Base-by-base conservation (phyloP, 2,113 vertebrate genomes). In the Cercocebus atys region DNA sequence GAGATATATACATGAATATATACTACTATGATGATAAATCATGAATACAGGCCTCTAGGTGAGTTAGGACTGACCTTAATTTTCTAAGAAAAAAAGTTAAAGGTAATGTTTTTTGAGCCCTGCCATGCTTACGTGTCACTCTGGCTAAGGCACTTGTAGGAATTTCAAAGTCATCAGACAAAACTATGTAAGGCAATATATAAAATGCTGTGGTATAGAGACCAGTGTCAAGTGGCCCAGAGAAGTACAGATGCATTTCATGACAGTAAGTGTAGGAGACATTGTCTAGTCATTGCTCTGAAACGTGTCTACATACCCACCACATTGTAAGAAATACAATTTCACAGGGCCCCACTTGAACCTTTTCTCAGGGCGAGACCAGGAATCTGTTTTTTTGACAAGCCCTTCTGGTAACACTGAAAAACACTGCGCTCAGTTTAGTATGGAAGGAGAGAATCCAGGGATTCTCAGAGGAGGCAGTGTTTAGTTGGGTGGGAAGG, bases 341-440 rank as follows among this genome's bases (percentile, higher is more conserved):
- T 73, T 61, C 32, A 3, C 2, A 3, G 20, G 25, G 3, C 23
- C 23, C 20, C 27, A 20, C 38, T 3, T 12, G 30, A 76, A 85
- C 17, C 4, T 82, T 0, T 75, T 73, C 22, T 86, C 45, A 43
- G 20, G 2, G 0, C 2, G 14, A 59, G n/a, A 22, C 30, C 4
- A 25, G 38, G 20, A 66, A n/a, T 75, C 75, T 73, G 30, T 61
- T 16, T 61, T 61, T 87, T 92, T 32, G 59, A 40, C 40, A 73
- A 82, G 13, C 12, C 7, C 5, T 76, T 17, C 22, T 11, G 2
- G 17, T 80, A 27, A 79, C 66, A 35, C 0, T 2, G 6, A 68
- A 61, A 40, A 52, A 14, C 50, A n/a, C 32, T 80, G 47, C n/a
- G 3, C 35, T 73, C 73, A 85, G 27, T n/a, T 64, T 35, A 47